These are phyloP conservation scores for Meloidogyne hapla DNA, from an alignment of 1,140 invertebrate species.

Conservation along the genomic window DNA sequence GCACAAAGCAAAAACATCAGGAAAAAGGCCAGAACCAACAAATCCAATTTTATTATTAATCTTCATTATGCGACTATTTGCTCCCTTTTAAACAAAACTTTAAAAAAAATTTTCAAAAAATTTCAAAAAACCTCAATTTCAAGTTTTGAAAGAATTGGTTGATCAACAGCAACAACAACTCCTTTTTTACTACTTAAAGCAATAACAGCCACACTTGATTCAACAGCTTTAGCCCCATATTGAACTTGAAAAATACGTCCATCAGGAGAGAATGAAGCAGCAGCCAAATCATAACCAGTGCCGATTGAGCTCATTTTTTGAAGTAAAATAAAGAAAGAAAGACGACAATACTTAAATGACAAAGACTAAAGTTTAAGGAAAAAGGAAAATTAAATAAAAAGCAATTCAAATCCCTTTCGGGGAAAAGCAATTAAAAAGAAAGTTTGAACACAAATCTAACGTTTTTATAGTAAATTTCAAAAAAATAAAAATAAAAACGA, in stretches of 20 bases:
- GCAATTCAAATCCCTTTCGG: too few species aligned
- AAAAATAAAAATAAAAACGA: too few species aligned
- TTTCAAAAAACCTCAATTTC: slow-evolving; percentile 70
- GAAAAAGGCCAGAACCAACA: slow-evolving; percentile 56
- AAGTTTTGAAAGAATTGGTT: slow-evolving; percentile 91
- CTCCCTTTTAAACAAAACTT: slow-evolving; percentile 59
- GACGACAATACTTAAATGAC: too few species aligned
- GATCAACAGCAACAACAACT: slow-evolving; percentile 94
- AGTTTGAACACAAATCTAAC: too few species aligned
- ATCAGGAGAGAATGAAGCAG: slow-evolving; percentile 98
- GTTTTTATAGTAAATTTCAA: too few species aligned
- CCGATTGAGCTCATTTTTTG: slow-evolving; percentile 85
- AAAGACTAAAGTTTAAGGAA: too few species aligned
- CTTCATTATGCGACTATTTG: slow-evolving; percentile 89
- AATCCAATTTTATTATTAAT: slow-evolving; percentile 91
- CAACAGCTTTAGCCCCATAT: slow-evolving; percentile 98
- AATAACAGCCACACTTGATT: slow-evolving; percentile 95
- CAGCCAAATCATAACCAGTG: slow-evolving; percentile 88
- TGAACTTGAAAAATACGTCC: slow-evolving; percentile 77
- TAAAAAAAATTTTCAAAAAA: slow-evolving; percentile 16
- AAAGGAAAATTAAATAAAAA: too few species aligned
- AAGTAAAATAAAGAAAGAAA: too few species aligned
- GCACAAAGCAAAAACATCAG: slow-evolving; percentile 50
- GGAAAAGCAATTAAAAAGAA: too few species aligned
- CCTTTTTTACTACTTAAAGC: slow-evolving; percentile 91